Conservation (phyloP, 2,888 invertebrate genomes). For the Leptopilina syphax region DNA sequence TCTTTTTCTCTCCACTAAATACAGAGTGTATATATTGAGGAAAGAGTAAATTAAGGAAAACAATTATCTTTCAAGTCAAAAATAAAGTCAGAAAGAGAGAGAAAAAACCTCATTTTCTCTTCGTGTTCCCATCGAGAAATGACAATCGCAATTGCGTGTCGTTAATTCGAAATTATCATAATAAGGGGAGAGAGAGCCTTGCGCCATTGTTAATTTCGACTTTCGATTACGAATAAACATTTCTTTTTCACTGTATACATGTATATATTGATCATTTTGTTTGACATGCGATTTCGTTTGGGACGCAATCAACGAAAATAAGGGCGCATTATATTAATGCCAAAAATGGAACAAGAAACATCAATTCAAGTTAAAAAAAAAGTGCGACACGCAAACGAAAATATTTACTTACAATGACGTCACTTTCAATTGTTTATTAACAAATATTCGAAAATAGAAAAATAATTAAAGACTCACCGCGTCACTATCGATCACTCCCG, state of each 20-base stretch:
- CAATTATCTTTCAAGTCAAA: too few relatives aligned
- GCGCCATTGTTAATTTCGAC: constrained; percentile 11
- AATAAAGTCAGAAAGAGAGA: too few relatives aligned
- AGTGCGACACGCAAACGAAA: constrained; percentile 52
- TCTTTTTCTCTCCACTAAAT: too few relatives aligned
- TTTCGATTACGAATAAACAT: background rate
- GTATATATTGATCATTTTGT: background rate
- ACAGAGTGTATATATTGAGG: too few relatives aligned
- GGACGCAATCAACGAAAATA: constrained; percentile 11
- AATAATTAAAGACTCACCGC: too few relatives aligned
- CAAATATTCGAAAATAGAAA: too few relatives aligned
- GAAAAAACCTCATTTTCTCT: too few relatives aligned
- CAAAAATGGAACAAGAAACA: background rate
- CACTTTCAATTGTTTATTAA: too few relatives aligned
- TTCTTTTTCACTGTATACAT: constrained; percentile 4
- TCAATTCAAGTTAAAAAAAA: constrained; percentile 28
- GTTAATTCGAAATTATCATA: constrained; percentile 3
- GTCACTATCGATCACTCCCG: too few relatives aligned
- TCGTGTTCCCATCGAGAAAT: background rate
- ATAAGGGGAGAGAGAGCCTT: background rate
- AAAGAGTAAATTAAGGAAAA: too few relatives aligned
- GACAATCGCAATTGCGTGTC: background rate
- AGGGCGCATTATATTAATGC: background rate
- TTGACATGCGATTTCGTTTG: constrained; percentile 19
- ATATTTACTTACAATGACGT: too few relatives aligned